Evolutionary conservation across 2,888 invertebrate genomes (phyloP).

Genomic region (Heliconius sara): DNA sequence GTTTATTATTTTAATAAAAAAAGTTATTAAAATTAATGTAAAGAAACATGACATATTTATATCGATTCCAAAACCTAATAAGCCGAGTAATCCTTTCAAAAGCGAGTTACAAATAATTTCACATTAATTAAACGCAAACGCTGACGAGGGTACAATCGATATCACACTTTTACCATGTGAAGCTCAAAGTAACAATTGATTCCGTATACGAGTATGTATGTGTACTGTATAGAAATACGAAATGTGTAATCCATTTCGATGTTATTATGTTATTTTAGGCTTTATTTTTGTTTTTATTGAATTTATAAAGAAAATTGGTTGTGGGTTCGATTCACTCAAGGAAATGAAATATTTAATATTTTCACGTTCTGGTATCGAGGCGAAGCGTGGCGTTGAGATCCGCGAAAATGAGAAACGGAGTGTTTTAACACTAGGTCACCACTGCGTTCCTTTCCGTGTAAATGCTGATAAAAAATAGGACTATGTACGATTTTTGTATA

Average conservation of each 20-base stretch:
- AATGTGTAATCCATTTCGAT: not conserved
- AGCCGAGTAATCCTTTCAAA: conserved; percentile 18
- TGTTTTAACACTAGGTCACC: too few species aligned
- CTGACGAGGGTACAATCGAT: conserved; percentile 44
- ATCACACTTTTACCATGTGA: conserved; percentile 9
- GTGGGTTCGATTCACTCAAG: too few species aligned
- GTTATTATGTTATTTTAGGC: not conserved
- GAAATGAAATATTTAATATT: not conserved
- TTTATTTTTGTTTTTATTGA: not conserved
- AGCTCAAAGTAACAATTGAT: conserved; percentile 9
- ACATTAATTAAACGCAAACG: conserved; percentile 45
- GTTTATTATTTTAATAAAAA: too few species aligned
- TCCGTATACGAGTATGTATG: not conserved
- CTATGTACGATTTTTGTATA: too few species aligned
- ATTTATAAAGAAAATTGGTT: not conserved
- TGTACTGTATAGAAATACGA: not conserved
- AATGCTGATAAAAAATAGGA: not conserved
- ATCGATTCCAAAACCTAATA: conserved; percentile 12
- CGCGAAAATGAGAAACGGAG: not conserved
- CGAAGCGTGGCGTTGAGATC: too few species aligned
- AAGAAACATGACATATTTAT: not conserved
- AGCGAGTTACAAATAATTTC: conserved; percentile 44
- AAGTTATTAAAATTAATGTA: not conserved
- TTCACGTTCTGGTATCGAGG: too few species aligned
- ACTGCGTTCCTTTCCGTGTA: not conserved